Evolutionary conservation across 2,888 invertebrate species (phyloP), one percentile per base, ranked within the genome.

Genomic region (Seira musarum): DNA sequence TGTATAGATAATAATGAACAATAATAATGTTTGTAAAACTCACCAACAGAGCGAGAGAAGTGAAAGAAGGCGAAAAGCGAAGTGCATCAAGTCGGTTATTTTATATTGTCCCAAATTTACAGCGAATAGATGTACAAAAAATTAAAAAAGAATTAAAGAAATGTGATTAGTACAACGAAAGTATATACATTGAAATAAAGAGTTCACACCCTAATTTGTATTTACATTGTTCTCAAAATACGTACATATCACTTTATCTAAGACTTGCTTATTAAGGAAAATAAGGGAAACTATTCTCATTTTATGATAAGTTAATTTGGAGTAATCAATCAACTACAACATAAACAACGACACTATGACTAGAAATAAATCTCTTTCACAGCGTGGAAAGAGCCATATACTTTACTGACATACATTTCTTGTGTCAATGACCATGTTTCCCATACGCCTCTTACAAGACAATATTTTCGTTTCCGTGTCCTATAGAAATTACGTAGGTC

Each of bases 1-100:
- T 35, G 53, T 64, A 73, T 73, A 73, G 40, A 17, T 30, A 64
- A 60, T 5, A 15, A n/a, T 60, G 17, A 17, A 19, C 6, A 60
- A 10, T 15, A 21, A 19, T 67, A 64, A 22, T 64, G 15, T 64
- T 22, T 1, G 21, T 24, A 17, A 10, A 64, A 79, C 79, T 79
- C 79, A 79, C 79, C 79, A 73, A 72, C 40, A 40, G 40, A 40
- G 40, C 40, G 67, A 53, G 72, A 79, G 78, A 79, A 79, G 79
- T 79, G 79, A 79, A 73, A 79, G 79, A 73, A 73, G 79, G 79
- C 68, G 79, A 79, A 40, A 79, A 79, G 79, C 79, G 78, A 64
- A 79, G 79, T 79, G 79, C 79, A 79, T 73, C 79, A 73, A 73
- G 72, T 79, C 63, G 79, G 79, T 78, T 68, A 68, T 13, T 24